Evolutionary conservation across 2,888 invertebrate species (phyloP), one percentile per base, ranked within the genome.

Genomic region (Orchestes rusci): DNA sequence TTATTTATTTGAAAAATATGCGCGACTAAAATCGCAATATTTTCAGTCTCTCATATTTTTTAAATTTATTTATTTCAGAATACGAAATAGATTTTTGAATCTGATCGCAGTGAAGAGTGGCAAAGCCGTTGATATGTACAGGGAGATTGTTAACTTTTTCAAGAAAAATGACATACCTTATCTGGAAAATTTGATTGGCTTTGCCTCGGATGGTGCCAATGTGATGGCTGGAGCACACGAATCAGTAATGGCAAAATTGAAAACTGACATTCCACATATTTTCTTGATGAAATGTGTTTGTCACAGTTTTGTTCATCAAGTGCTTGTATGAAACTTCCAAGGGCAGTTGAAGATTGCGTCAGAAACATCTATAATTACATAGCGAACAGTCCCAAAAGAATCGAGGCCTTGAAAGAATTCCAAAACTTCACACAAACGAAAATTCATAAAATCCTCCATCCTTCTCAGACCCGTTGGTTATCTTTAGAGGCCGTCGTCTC

Each of bases 281-380:
- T 47, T 39, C 32, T 15, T 43, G 16, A 34, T 50, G 34, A 47
- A 53, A 18, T 56, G 62, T 39, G 57, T 59, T 10, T 65, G 63
- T 46, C 64, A 65, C 57, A 55, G 12, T 44, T 61, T 5, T 59
- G 59, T 33, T 58, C 59, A 18, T 59, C 56, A 5, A 57, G 61
- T 50, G 64, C 63, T n/a, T 59, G 60, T 40, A 19, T 53, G 39
- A 53, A 56, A 35, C 48, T 28, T n/a, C 36, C 36, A 16, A 8
- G 31, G 3, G 30, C 23, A 36, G 36, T 36, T 2, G 18, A 43
- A 27, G 35, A 42, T 18, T 12, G 34, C 5, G 29, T 30, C 2
- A 16, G 35, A 8, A 30, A 43, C 18, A 31, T 36, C 31, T 28
- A 43, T 18, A 30, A 35, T n/a, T 43, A 43, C n/a, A 31, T 43